Evolutionary conservation across 2,797 vertebrate species (phyloP).

Genomic region (Gouania willdenowi): DNA sequence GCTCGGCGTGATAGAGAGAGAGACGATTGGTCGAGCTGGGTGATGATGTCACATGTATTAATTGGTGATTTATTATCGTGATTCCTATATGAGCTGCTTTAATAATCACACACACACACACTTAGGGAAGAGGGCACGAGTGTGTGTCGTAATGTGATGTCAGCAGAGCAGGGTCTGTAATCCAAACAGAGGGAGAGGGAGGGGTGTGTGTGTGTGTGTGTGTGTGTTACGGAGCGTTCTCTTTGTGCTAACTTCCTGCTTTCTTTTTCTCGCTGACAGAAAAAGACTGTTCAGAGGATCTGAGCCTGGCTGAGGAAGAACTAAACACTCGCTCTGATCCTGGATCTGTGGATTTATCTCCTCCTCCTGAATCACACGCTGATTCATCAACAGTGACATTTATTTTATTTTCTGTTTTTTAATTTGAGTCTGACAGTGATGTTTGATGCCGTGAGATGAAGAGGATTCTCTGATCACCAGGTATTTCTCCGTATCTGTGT

Average conservation of each 20-base stretch:
- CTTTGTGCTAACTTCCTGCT: constrained; percentile 75
- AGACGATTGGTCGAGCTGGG: constrained; percentile 12
- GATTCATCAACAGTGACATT: constrained; percentile 1
- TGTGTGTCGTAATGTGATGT: no score
- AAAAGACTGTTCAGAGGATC: constrained; percentile 28
- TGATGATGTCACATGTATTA: constrained; percentile 38
- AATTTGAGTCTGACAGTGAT: constrained; percentile 4
- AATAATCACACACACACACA: background rate
- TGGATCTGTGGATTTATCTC: constrained; percentile 2
- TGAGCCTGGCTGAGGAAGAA: constrained; percentile 17
- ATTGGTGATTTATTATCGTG: background rate
- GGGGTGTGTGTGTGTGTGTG: background rate
- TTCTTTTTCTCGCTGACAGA: constrained; percentile 71
- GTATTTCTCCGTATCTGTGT: constrained; percentile 7
- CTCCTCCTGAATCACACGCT: background rate
- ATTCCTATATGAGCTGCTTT: background rate
- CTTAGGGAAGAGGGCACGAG: background rate
- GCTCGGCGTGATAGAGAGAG: constrained; percentile 40
- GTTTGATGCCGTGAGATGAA: constrained; percentile 19
- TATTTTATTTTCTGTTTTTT: constrained; percentile 1
- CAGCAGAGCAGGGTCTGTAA: no score
- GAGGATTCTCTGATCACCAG: no score
- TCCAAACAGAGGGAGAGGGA: no score
- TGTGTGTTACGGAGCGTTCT: constrained; percentile 71
- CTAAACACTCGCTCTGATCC: background rate